Evolutionary conservation across 2,113 vertebrate genomes (phyloP).

Genomic region (Camarhynchus parvulus): DNA sequence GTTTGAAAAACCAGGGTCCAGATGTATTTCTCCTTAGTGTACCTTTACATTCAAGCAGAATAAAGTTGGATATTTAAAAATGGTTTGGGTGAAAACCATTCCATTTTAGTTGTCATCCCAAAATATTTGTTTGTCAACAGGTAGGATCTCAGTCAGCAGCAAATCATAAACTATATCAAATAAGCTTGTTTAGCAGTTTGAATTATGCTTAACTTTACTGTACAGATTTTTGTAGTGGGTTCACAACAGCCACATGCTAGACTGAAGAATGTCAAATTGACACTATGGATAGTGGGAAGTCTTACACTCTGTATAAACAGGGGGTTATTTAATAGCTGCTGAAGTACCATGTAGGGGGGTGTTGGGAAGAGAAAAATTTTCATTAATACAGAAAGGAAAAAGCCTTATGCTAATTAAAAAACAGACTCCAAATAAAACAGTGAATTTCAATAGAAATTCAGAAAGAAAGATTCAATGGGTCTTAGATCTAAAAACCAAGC

Average conservation of each 20-base stretch:
- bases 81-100: neutral
- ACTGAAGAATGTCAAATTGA: neutral
- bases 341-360: neutral
- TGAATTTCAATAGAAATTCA: neutral
- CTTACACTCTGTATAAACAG: neutral
- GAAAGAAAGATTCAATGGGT: neutral
- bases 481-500: neutral
- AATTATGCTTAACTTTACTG: neutral
- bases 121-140: neutral
- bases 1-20: neutral
- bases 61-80: neutral
- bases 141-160: neutral
- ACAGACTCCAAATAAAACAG: neutral
- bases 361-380: neutral
- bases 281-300: neutral
- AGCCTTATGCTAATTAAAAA: neutral
- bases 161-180: neutral
- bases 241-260: neutral
- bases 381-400: neutral
- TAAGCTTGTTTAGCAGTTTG: neutral
- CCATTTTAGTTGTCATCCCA: neutral
- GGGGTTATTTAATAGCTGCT: neutral
- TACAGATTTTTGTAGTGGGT: neutral
- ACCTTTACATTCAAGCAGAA: neutral
- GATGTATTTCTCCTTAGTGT: neutral